Evolutionary conservation across 2,888 invertebrate species (phyloP).

Genomic region (Nymphalis urticae): DNA sequence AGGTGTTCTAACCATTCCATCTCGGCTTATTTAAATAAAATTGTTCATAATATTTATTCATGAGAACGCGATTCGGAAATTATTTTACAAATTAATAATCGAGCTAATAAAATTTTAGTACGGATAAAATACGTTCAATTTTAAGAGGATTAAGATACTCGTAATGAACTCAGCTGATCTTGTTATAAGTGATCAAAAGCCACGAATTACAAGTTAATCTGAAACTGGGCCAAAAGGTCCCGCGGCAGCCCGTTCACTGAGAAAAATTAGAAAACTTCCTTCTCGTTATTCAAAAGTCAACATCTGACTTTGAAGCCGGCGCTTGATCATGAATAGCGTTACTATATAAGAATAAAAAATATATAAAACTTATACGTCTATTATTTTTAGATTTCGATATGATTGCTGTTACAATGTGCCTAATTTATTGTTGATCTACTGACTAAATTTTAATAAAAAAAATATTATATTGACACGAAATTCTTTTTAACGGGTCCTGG

Average conservation of each 20-base stretch:
- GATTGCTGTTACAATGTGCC: no score
- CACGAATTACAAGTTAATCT: conserved; percentile 47
- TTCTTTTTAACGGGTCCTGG: no score
- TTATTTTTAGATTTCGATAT: no score
- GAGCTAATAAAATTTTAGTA: conserved; percentile 7
- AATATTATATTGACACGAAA: no score
- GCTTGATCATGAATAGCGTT: conserved; percentile 18
- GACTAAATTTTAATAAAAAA: no score
- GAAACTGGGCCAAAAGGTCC: conserved; percentile 23
- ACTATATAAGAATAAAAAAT: background rate
- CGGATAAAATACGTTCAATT: background rate
- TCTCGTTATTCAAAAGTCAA: conserved; percentile 49
- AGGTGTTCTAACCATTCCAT: no score
- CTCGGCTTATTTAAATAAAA: no score
- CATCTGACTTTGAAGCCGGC: conserved; percentile 25
- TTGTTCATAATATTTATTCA: no score
- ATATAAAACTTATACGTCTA: no score
- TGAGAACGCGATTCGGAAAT: background rate
- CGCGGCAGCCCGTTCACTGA: conserved; percentile 29
- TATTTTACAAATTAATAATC: conserved; percentile 1
- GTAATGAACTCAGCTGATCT: conserved; percentile 26
- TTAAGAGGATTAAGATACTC: conserved; percentile 12
- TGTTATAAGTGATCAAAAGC: conserved; percentile 23
- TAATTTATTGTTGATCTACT: no score
- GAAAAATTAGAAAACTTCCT: conserved; percentile 53